Conservation (phyloP, 2,888 invertebrate genomes). For the Drosophila atripex region DNA sequence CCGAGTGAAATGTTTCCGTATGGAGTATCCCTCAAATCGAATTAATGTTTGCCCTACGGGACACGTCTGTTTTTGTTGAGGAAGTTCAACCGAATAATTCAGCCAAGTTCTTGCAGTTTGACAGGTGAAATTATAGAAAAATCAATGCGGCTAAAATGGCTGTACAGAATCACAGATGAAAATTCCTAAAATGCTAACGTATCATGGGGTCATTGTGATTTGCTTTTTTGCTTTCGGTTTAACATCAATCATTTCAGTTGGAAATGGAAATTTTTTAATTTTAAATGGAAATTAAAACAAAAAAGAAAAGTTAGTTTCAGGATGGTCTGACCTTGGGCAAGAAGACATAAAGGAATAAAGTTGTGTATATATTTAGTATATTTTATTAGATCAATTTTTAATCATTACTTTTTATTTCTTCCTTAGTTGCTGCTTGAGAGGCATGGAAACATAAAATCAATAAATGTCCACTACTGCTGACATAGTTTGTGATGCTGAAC, state of each 20-base stretch:
- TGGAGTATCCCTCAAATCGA: conserved; percentile 48
- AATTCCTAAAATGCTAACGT: neutral
- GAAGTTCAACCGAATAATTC: conserved; percentile 27
- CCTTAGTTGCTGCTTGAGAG: neutral
- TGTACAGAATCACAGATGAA: neutral
- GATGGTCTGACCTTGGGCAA: no score
- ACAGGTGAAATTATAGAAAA: conserved; percentile 31
- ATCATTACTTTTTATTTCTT: neutral
- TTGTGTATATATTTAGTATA: no score
- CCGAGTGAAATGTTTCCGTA: neutral
- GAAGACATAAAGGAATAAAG: no score
- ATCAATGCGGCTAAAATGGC: neutral
- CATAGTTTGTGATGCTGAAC: conserved; percentile 17
- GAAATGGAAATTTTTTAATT: neutral
- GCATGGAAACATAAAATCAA: neutral
- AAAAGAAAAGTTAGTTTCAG: no score
- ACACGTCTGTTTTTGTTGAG: conserved; percentile 16
- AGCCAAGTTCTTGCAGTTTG: conserved; percentile 33
- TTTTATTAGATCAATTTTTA: no score
- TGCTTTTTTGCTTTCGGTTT: neutral
- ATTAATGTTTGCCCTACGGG: conserved; percentile 55
- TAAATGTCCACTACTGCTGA: conserved; percentile 11
- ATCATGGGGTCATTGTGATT: neutral
- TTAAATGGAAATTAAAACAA: neutral
- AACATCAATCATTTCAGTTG: neutral